Evolutionary conservation across 2,797 vertebrate species (phyloP), one percentile per base, ranked within the genome.

Genomic region (Anguilla anguilla): DNA sequence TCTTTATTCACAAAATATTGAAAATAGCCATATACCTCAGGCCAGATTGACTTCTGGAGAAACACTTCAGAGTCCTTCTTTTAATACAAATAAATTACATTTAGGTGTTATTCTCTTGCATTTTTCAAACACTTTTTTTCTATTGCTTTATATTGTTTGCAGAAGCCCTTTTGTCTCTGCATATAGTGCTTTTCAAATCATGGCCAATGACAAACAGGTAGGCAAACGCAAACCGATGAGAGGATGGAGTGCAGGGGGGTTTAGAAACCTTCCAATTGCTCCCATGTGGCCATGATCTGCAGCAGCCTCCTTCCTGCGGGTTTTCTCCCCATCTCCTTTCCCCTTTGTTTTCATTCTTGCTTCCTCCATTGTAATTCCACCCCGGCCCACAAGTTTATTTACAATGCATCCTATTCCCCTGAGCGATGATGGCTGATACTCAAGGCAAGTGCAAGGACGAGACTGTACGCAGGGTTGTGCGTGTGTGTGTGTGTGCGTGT

Each of bases 381-480:
- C 88, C 91, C 88, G 86, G 94, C 91, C 87, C 89, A 91, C 90
- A 92, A 92, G 93, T 94, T 96, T 96, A 95, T 95, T 96, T 96
- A 96, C 91, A 92, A 91, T 85, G 89, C 91, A 89, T 90, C 90
- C 91, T 91, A 89, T 92, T 94, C 95, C 79, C 94, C 94, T 88
- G 84, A 89, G 91, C 92, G 93, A 93, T 93, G 92, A 94, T 92
- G 90, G 90, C 90, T 31, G 11, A 90, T 89, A 89, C 84, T 90
- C 90, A 91, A 91, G 90, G 91, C 89, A 91, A 88, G 89, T 25
- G 85, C 94, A 94, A 94, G 10, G 67, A 91, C 93, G 86, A 90
- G 90, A 59, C 83, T 90, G 25, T n/a, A 6, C 28, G 46, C 25
- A 19, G 22, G 43, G 90, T 6, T 51, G 79, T 86, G 43, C 51